Conservation (phyloP, 2,113 vertebrate species). For the Sarotherodon lohbergeri region DNA sequence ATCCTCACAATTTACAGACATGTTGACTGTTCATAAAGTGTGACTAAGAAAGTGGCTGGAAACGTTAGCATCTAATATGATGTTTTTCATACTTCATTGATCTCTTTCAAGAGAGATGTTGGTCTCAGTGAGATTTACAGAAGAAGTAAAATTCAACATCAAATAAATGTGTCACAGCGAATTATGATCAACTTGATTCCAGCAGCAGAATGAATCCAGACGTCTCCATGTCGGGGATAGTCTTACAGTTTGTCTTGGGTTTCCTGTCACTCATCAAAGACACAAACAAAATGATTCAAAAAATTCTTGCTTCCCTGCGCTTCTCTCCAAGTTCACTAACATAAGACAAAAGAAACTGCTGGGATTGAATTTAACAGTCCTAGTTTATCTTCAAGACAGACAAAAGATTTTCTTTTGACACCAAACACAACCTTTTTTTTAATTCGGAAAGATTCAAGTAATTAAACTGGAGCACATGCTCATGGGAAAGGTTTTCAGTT, state of each 20-base stretch:
- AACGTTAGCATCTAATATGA: neutral
- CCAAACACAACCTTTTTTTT: neutral
- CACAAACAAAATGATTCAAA: neutral
- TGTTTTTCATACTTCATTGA: neutral
- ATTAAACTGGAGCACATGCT: neutral
- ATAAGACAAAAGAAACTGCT: neutral
- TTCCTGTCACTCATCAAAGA: neutral
- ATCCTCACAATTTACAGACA: neutral
- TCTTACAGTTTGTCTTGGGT: neutral
- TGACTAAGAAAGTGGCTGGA: neutral
- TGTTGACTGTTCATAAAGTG: neutral
- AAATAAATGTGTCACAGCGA: neutral
- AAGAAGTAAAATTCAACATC: neutral
- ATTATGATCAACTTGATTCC: neutral
- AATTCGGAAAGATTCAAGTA: neutral
- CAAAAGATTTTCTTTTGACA: neutral
- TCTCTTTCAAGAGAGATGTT: neutral
- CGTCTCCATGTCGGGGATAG: rapidly evolving
- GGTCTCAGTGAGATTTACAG: neutral
- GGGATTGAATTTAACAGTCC: neutral
- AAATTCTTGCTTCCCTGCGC: rapidly evolving
- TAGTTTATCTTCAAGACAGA: neutral
- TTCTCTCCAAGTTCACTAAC: neutral
- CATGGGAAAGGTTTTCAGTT: neutral
- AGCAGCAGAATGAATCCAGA: neutral